Conservation (phyloP, 2,888 invertebrate species). For the Ryuthela nishihirai region DNA sequence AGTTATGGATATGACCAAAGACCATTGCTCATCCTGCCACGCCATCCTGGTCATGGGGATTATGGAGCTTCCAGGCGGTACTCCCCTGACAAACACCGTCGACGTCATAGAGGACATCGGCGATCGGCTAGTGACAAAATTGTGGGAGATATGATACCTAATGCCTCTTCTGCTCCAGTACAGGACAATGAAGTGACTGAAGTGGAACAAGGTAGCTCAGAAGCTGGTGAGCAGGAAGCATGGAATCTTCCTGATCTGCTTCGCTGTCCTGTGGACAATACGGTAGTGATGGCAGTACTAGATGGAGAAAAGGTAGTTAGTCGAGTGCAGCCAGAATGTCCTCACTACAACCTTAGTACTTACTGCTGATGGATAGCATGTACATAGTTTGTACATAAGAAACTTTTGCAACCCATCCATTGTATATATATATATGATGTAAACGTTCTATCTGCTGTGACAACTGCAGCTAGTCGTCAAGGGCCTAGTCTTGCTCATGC, state of each 20-base stretch:
- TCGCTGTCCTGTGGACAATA: constrained; percentile 35
- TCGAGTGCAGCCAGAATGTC: constrained; percentile 36
- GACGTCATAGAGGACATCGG: constrained; percentile 20
- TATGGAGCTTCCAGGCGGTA: constrained; percentile 18
- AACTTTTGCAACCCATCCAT: neutral
- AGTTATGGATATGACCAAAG: constrained; percentile 41
- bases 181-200: constrained; percentile 16
- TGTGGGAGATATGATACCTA: constrained; percentile 13
- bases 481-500: constrained; percentile 35
- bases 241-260: constrained; percentile 33
- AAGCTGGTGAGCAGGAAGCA: constrained; percentile 10
- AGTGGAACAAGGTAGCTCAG: neutral
- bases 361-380: constrained; percentile 36
- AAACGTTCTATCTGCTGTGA: constrained; percentile 13
- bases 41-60: constrained; percentile 23
- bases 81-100: constrained; percentile 28
- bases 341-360: constrained; percentile 40
- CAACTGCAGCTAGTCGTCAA: constrained; percentile 35
- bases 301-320: constrained; percentile 41
- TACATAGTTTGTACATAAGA: constrained; percentile 28
- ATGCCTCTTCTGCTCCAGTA: neutral
- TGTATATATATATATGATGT: neutral
- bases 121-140: constrained; percentile 22
- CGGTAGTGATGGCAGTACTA: constrained; percentile 39
- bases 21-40: constrained; percentile 35